Evolutionary conservation across 2,113 vertebrate genomes (phyloP).

Genomic region (Catagonus wagneri): DNA sequence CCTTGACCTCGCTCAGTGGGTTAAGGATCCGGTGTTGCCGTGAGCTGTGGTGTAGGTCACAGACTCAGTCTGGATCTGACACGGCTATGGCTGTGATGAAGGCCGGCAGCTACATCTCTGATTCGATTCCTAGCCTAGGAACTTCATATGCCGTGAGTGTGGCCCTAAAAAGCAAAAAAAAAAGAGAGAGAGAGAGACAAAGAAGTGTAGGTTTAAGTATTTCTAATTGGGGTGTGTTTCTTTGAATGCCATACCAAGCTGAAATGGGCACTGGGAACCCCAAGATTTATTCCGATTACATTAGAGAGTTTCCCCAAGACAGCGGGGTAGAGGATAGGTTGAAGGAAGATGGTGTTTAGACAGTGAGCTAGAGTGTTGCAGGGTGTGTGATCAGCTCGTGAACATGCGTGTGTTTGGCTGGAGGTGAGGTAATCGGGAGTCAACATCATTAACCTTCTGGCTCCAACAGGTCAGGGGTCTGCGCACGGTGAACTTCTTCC

Average conservation of each 20-base stretch:
- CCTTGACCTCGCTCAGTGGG: too few relatives aligned
- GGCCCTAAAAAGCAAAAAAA: too few relatives aligned
- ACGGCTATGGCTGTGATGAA: too few relatives aligned
- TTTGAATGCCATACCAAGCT: conserved; percentile 5
- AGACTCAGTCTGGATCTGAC: too few relatives aligned
- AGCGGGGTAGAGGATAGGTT: not conserved
- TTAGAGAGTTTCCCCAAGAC: not conserved
- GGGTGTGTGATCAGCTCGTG: not conserved
- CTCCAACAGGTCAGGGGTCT: not conserved
- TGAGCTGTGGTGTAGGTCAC: too few relatives aligned
- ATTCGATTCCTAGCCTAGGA: too few relatives aligned
- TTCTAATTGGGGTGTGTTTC: not conserved
- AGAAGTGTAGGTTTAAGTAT: not conserved
- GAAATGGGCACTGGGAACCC: not conserved
- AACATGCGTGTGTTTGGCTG: not conserved
- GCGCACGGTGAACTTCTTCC: not conserved
- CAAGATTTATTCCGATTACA: not conserved
- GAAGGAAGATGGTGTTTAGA: not conserved
- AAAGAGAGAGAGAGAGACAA: too few relatives aligned
- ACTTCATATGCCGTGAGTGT: too few relatives aligned
- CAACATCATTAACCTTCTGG: not conserved
- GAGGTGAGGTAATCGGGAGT: not conserved
- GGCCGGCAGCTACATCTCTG: too few relatives aligned
- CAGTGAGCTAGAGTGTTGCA: not conserved
- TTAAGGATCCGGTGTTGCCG: too few relatives aligned